A percentile compares a stretch with the other conserved stretches of the same genome.
These are phyloP conservation scores for Parauchenoglanis ngamensis DNA, from an alignment of 2,797 vertebrate species.

Conservation along the genomic window DNA sequence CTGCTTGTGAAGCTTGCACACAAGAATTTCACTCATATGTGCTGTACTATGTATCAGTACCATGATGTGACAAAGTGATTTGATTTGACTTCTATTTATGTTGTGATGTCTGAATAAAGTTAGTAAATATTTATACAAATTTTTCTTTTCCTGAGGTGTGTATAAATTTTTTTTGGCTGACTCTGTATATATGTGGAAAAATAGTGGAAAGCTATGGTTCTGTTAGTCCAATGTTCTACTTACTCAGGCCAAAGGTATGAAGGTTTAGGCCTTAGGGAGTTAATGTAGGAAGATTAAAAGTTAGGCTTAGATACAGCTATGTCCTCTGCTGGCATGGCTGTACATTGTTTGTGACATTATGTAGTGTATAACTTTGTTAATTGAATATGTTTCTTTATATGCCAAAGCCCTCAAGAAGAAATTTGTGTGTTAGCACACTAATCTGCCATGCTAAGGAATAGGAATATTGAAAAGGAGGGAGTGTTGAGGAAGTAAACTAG, in stretches of 20 bases:
- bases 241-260: neutral
- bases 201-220: slow-evolving; percentile 34
- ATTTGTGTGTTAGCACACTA: slow-evolving; percentile 52
- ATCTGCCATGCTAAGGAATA: slow-evolving; percentile 52
- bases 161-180: too few species aligned
- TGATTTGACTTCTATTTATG: too few species aligned
- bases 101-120: too few species aligned
- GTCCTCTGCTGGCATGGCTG: neutral
- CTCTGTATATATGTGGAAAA: slow-evolving; percentile 29
- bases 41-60: too few species aligned
- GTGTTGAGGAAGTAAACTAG: slow-evolving; percentile 65
- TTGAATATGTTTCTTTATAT: neutral
- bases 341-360: neutral
- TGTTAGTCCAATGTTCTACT: slow-evolving; percentile 29
- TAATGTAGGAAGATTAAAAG: slow-evolving; percentile 7
- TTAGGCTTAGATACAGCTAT: neutral
- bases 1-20: too few species aligned
- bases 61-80: too few species aligned
- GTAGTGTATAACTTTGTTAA: neutral
- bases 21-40: too few species aligned
- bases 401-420: slow-evolving; percentile 27
- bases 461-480: slow-evolving; percentile 55
- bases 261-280: neutral
- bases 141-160: too few species aligned
- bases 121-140: too few species aligned